These are phyloP conservation scores for Siphamia tubifer DNA, from an alignment of 2,113 vertebrate species.

Conservation along the genomic window DNA sequence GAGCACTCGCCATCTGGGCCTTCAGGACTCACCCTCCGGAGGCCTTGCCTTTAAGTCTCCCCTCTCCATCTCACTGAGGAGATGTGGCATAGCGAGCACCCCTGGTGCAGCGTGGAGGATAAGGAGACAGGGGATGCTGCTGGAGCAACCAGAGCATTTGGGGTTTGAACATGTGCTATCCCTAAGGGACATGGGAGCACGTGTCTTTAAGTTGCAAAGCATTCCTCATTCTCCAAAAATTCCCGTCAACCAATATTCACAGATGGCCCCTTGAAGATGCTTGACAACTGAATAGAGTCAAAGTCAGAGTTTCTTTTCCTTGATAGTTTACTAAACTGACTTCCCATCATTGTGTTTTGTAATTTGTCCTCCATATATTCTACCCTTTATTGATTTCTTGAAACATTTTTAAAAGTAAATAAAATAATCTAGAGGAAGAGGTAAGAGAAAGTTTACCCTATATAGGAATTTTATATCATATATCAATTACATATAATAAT, in stretches of 20 bases:
- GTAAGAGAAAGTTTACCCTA: too few relatives aligned
- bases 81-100: slow-evolving; percentile 55
- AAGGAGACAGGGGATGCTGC: slow-evolving; percentile 56
- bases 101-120: slow-evolving; percentile 39
- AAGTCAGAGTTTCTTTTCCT: slow-evolving; percentile 27
- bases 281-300: background rate
- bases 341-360: background rate
- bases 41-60: slow-evolving; percentile 35
- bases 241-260: slow-evolving; percentile 19
- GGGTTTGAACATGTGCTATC: slow-evolving; percentile 67
- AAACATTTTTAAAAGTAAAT: background rate
- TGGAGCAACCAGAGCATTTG: slow-evolving; percentile 57
- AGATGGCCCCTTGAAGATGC: slow-evolving; percentile 30
- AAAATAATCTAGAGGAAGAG: background rate
- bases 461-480: too few relatives aligned
- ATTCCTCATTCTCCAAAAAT: slow-evolving; percentile 31
- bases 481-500: too few relatives aligned
- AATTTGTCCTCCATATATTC: background rate
- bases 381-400: background rate
- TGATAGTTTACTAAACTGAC: slow-evolving; percentile 14
- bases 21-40: slow-evolving; percentile 30
- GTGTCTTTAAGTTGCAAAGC: slow-evolving; percentile 50
- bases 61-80: slow-evolving; percentile 57
- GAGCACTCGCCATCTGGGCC: slow-evolving; percentile 49
- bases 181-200: slow-evolving; percentile 60